Conservation (phyloP, 2,888 invertebrate genomes). For the Sicus ferrugineus region DNA sequence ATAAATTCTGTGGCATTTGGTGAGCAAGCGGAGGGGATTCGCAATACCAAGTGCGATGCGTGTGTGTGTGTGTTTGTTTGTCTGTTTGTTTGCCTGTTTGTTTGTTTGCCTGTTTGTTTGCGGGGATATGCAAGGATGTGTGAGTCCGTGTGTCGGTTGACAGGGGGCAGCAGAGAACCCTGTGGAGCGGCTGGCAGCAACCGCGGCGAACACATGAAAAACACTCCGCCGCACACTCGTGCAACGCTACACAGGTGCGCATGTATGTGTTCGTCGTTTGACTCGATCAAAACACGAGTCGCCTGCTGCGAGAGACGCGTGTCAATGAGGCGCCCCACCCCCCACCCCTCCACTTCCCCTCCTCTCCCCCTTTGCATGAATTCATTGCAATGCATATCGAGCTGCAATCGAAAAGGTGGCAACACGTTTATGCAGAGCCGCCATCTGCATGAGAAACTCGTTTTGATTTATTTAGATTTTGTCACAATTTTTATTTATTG, state of each 20-base stretch:
- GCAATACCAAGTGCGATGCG: no score
- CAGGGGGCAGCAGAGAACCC: background rate
- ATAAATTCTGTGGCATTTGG: no score
- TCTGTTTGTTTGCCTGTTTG: background rate
- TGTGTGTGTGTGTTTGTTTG: background rate
- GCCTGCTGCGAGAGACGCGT: background rate
- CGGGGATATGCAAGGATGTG: no score
- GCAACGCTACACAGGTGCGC: no score
- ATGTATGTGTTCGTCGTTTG: background rate
- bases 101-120: background rate
- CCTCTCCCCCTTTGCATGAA: background rate
- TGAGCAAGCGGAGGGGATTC: no score
- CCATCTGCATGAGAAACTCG: background rate
- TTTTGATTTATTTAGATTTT: conserved; percentile 1
- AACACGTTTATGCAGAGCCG: background rate
- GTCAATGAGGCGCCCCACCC: no score
- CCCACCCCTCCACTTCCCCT: no score
- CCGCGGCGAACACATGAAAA: background rate
- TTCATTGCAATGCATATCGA: conserved; percentile 8
- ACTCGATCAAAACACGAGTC: background rate
- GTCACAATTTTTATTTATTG: background rate
- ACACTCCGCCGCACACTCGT: background rate
- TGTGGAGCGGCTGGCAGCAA: background rate
- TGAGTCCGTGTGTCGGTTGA: background rate
- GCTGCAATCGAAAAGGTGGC: conserved; percentile 7